Conservation (phyloP, 2,888 invertebrate species). For the Argyra leucocephala region DNA sequence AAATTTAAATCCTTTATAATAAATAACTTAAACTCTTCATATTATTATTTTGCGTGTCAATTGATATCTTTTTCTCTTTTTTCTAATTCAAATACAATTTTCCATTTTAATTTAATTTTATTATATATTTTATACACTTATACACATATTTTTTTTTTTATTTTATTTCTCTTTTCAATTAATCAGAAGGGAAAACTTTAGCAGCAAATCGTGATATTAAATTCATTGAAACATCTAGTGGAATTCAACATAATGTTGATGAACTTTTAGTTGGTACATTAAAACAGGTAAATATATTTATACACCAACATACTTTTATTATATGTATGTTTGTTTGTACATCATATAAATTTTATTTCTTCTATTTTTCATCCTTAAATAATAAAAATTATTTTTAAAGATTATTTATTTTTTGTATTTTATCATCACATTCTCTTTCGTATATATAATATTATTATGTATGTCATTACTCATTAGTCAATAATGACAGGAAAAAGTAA, state of each 20-base stretch:
- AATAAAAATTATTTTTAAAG: neutral
- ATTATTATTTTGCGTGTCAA: too few relatives aligned
- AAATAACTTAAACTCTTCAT: too few relatives aligned
- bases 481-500: neutral
- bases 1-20: too few relatives aligned
- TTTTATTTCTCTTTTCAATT: conserved; percentile 4
- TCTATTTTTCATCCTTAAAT: conserved; percentile 17
- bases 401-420: neutral
- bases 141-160: neutral
- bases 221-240: conserved; percentile 91
- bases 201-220: conserved; percentile 83
- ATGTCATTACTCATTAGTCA: too few relatives aligned
- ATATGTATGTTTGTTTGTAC: conserved; percentile 29
- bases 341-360: conserved; percentile 28
- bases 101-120: too few relatives aligned
- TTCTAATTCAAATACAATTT: too few relatives aligned
- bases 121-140: too few relatives aligned
- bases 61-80: too few relatives aligned
- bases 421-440: neutral
- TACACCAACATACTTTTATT: conserved; percentile 13
- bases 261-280: conserved; percentile 87
- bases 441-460: neutral
- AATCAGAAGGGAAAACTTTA: conserved; percentile 79
- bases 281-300: conserved; percentile 53
- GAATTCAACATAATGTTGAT: conserved; percentile 93